Evolutionary conservation across 2,888 invertebrate species (phyloP).

Genomic region (Pristionchus japonicus): DNA sequence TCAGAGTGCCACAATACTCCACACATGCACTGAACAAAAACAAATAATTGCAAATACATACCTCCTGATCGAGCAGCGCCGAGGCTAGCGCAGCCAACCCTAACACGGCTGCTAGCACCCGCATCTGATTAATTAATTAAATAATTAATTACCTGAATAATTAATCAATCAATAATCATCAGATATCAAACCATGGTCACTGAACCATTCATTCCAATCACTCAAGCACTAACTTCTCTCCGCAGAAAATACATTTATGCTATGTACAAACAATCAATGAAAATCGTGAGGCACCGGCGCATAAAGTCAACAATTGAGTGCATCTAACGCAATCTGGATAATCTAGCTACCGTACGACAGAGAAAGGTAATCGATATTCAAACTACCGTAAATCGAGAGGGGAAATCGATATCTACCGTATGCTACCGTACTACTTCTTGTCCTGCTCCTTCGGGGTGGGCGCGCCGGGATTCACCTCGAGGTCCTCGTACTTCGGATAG

Average conservation of each 20-base stretch:
- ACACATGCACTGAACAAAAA: background rate
- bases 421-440: constrained; percentile 17
- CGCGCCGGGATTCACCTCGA: constrained; percentile 54
- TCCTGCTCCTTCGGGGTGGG: background rate
- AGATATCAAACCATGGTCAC: background rate
- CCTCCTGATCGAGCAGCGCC: background rate
- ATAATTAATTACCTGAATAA: background rate
- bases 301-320: background rate
- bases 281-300: background rate
- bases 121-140: background rate
- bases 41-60: too few relatives aligned
- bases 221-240: background rate
- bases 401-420: background rate
- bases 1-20: too few relatives aligned
- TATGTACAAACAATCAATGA: constrained; percentile 38
- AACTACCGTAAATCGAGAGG: background rate
- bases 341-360: background rate
- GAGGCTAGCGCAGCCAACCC: background rate
- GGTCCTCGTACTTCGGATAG: constrained; percentile 65
- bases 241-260: background rate
- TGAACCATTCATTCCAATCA: background rate
- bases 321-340: background rate
- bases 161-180: background rate
- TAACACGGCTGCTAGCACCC: background rate
- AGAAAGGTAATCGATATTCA: background rate